These are phyloP conservation scores for Tipula lateralis DNA, from an alignment of 2,888 invertebrate genomes.

Conservation along the genomic window DNA sequence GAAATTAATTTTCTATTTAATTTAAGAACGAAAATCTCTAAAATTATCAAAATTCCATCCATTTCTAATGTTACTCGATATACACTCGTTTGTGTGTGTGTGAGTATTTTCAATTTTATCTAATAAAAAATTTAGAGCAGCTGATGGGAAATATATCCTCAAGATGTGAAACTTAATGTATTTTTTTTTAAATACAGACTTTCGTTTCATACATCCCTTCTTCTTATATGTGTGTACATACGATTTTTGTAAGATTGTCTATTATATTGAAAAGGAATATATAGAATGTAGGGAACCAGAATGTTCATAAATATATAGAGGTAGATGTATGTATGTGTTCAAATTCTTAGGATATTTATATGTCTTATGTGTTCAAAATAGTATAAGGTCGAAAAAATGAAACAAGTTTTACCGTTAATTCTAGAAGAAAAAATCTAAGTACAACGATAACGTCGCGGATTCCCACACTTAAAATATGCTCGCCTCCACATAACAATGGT, in stretches of 20 bases:
- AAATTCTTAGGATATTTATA: not conserved
- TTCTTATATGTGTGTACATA: too few species aligned
- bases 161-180: slow-evolving; percentile 11
- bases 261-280: not conserved
- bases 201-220: not conserved
- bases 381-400: not conserved
- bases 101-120: not conserved
- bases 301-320: too few species aligned
- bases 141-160: slow-evolving; percentile 11
- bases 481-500: not conserved
- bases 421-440: not conserved
- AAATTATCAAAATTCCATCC: not conserved
- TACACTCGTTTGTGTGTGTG: not conserved
- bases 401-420: not conserved
- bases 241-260: not conserved
- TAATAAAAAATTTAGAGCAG: slow-evolving; percentile 11
- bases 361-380: not conserved
- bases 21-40: not conserved
- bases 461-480: slow-evolving; percentile 4
- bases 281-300: not conserved
- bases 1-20: not conserved
- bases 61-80: not conserved
- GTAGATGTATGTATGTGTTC: not conserved
- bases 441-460: not conserved
- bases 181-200: not conserved